These are phyloP conservation scores for Saguinus midas DNA, from an alignment of 2,113 vertebrate genomes.

Conservation along the genomic window DNA sequence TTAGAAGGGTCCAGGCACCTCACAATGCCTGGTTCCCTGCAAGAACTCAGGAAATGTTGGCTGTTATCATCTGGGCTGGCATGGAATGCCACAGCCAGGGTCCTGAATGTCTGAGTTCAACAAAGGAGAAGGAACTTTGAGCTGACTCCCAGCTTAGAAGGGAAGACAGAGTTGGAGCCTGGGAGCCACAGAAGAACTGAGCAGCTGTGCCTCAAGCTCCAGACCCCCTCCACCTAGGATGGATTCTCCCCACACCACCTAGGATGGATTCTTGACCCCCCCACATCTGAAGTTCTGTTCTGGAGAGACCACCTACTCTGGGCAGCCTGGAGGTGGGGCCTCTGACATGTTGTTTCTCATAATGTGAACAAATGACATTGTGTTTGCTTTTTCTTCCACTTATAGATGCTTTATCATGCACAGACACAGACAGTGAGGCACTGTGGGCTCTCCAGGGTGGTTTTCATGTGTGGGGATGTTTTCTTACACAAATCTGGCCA, in stretches of 20 bases:
- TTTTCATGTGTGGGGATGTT: background rate
- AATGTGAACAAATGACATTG: background rate
- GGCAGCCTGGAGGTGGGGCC: background rate
- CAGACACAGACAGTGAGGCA: background rate
- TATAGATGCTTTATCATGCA: background rate
- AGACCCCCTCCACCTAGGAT: background rate
- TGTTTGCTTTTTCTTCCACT: constrained; percentile 47
- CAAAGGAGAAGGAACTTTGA: background rate
- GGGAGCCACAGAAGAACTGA: background rate
- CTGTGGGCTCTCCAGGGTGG: background rate
- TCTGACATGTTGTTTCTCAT: background rate
- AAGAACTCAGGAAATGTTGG: background rate
- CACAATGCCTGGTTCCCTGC: too few species aligned
- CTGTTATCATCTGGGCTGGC: background rate
- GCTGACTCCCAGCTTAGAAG: background rate
- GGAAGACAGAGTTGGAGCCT: background rate
- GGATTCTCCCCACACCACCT: background rate
- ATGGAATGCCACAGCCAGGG: fast-evolving
- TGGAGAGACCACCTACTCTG: background rate
- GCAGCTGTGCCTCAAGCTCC: background rate
- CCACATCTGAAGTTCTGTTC: background rate
- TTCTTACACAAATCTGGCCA: background rate
- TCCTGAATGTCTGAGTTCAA: background rate
- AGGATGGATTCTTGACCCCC: background rate
- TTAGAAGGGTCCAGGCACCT: background rate